Conservation (phyloP, 2,888 invertebrate genomes). For the Ferrisia virgata region DNA sequence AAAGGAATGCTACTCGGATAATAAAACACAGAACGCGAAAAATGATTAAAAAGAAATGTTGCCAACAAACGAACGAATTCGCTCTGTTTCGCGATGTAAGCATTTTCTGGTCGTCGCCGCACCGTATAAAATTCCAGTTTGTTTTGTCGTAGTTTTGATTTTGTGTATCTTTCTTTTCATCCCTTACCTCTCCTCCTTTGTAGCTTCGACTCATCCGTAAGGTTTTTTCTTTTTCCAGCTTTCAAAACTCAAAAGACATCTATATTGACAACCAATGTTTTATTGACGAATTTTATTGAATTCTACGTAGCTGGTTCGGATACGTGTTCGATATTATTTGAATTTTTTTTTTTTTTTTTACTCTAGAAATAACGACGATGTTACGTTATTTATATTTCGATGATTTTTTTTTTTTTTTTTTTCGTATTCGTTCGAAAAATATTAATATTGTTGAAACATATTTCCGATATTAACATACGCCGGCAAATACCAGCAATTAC, state of each 20-base stretch:
- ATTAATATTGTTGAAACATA: neutral
- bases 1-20: too few relatives aligned
- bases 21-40: neutral
- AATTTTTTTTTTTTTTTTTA: neutral
- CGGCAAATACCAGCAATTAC: neutral
- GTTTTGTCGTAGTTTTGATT: neutral
- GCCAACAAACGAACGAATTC: neutral
- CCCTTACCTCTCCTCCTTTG: neutral
- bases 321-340: neutral
- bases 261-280: neutral
- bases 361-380: neutral
- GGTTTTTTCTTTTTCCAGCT: neutral
- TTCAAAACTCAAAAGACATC: neutral
- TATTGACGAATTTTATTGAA: conserved; percentile 1
- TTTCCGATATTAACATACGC: neutral
- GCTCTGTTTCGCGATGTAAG: neutral
- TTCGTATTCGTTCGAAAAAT: neutral
- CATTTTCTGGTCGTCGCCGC: too few relatives aligned
- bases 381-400: neutral
- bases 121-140: neutral
- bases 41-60: neutral
- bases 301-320: neutral
- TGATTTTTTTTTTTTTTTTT: neutral
- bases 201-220: too few relatives aligned
- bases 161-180: neutral